Conservation (phyloP, 2,113 vertebrate genomes). For the Rhinichthys klamathensis region DNA sequence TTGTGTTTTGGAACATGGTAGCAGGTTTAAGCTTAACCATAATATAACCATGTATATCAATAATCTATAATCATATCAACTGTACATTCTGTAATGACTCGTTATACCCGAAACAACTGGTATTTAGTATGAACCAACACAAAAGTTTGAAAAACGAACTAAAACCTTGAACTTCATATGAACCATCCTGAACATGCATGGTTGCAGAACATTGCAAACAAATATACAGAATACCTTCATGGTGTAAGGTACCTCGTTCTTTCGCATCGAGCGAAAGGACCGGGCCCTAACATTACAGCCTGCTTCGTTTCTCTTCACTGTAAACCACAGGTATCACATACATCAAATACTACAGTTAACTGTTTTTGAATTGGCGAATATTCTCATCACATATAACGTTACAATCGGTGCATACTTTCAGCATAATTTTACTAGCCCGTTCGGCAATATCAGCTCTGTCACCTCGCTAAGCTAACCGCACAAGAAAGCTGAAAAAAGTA, state of each 20-base stretch:
- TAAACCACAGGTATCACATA: neutral
- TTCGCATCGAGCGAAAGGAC: conserved; percentile 5
- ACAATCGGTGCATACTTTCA: too few relatives aligned
- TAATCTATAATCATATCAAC: neutral
- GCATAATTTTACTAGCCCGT: too few relatives aligned
- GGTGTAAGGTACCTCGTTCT: conserved; percentile 3
- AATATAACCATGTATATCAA: neutral
- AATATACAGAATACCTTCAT: neutral
- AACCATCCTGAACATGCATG: neutral
- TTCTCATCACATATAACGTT: too few relatives aligned
- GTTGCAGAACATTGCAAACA: neutral
- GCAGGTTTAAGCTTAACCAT: too few relatives aligned
- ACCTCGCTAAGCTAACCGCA: too few relatives aligned
- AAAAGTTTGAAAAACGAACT: neutral
- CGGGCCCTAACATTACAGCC: neutral
- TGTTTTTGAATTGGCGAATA: too few relatives aligned
- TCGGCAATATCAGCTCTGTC: too few relatives aligned
- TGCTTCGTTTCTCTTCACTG: conserved; percentile 2
- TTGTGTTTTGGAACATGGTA: too few relatives aligned
- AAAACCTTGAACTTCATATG: neutral
- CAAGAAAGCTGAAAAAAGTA: too few relatives aligned
- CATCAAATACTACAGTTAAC: too few relatives aligned
- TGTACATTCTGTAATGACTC: too few relatives aligned
- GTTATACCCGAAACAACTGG: too few relatives aligned
- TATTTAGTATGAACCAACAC: neutral